A percentile compares a stretch with the other conserved stretches of the same genome.
These are phyloP conservation scores for Hydroisotoma schaefferi DNA, from an alignment of 2,888 invertebrate species.

Conservation along the genomic window DNA sequence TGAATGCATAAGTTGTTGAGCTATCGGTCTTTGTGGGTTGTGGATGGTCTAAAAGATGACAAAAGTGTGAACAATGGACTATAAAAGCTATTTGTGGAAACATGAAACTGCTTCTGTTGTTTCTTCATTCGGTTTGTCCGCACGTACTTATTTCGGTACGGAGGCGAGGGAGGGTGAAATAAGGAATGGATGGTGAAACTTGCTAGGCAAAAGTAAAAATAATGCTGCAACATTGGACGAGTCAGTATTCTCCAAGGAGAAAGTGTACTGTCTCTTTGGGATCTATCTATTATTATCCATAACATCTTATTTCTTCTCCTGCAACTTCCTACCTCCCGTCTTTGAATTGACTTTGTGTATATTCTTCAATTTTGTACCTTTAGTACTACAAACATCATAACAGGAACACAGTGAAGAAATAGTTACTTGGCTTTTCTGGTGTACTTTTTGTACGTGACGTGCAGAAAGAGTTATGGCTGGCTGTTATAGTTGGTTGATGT, in stretches of 20 bases:
- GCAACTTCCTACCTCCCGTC: no score
- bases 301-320: not conserved
- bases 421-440: not conserved
- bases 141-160: not conserved
- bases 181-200: no score
- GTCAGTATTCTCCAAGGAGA: not conserved
- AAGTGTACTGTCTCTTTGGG: not conserved
- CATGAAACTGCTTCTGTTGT: not conserved
- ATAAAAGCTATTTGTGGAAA: conserved; percentile 22
- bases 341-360: no score
- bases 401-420: conserved; percentile 1
- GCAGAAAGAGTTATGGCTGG: not conserved
- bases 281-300: conserved; percentile 2
- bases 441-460: conserved; percentile 2
- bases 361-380: no score
- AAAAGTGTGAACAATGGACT: conserved; percentile 33
- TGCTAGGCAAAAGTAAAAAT: no score
- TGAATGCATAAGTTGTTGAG: conserved; percentile 11
- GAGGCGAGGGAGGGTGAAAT: not conserved
- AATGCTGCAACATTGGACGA: not conserved
- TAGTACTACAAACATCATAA: no score
- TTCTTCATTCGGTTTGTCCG: not conserved
- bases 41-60: conserved; percentile 1
- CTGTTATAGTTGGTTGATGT: no score
- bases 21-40: no score